Evolutionary conservation across 2,113 vertebrate genomes (phyloP).

Genomic region (Oceanites oceanicus): DNA sequence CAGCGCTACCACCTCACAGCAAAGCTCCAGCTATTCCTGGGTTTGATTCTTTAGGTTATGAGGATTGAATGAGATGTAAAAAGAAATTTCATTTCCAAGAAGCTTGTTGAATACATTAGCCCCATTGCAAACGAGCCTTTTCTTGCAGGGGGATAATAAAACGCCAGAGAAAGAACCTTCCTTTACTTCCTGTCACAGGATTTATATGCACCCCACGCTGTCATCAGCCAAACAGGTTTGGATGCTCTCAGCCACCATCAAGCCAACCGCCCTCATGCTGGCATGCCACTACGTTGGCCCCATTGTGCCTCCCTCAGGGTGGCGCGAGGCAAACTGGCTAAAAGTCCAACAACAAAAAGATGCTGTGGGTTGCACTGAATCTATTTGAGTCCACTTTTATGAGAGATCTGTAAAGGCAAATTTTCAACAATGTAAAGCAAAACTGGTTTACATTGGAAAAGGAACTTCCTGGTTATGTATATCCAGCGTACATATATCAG

Average conservation of each 20-base stretch:
- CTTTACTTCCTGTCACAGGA: not conserved
- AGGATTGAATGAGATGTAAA: not conserved
- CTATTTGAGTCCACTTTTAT: not conserved
- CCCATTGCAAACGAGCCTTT: not conserved
- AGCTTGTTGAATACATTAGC: not conserved
- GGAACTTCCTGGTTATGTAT: not conserved
- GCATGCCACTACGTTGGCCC: not conserved
- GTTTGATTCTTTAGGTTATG: not conserved
- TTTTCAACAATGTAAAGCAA: not conserved
- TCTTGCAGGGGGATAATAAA: not conserved
- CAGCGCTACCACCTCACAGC: not conserved
- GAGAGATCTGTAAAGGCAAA: not conserved
- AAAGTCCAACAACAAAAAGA: not conserved
- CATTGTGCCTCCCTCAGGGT: not conserved
- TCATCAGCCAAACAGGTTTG: not conserved
- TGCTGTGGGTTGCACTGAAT: not conserved
- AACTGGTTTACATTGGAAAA: not conserved
- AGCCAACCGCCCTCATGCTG: too few relatives aligned
- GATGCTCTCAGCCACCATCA: not conserved
- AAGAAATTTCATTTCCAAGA: not conserved
- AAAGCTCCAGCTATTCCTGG: not conserved
- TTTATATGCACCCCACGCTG: accelerated
- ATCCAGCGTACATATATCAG: not conserved
- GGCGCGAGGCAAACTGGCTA: not conserved
- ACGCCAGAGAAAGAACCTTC: not conserved